Percentiles rank a stretch among this genome's conserved stretches.
These are phyloP conservation scores for Todiramphus chloris DNA, from an alignment of 2,113 vertebrate species.

Conservation along the genomic window DNA sequence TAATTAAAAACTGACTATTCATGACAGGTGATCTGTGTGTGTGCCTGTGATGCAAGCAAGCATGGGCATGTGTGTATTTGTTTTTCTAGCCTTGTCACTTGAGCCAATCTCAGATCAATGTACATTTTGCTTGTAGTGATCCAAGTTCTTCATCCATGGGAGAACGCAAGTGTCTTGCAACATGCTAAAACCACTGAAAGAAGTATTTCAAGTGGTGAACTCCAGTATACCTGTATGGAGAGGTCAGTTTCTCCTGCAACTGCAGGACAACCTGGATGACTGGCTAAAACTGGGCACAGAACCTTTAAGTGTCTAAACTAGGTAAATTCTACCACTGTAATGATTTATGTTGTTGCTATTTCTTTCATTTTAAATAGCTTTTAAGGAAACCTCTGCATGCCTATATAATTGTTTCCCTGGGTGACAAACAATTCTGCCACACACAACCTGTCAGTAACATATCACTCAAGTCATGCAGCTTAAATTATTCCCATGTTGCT, in stretches of 20 bases:
- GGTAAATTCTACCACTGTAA: background rate
- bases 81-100: background rate
- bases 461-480: background rate
- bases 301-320: background rate
- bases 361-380: background rate
- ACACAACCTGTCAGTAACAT: background rate
- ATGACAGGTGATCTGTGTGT: background rate
- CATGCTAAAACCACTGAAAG: background rate
- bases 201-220: background rate
- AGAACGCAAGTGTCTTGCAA: background rate
- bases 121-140: background rate
- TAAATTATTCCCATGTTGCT: background rate
- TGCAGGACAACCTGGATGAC: background rate
- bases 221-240: background rate
- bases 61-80: rapidly evolving
- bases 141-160: background rate
- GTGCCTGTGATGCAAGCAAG: background rate
- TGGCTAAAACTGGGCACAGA: background rate
- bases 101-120: background rate
- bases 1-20: background rate
- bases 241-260: background rate
- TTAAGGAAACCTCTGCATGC: background rate
- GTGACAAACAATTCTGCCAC: background rate
- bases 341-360: background rate
- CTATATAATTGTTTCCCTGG: background rate